Percentiles rank a stretch among this genome's conserved stretches.
These are phyloP conservation scores for Neria commutata DNA, from an alignment of 2,888 invertebrate species.

Conservation along the genomic window DNA sequence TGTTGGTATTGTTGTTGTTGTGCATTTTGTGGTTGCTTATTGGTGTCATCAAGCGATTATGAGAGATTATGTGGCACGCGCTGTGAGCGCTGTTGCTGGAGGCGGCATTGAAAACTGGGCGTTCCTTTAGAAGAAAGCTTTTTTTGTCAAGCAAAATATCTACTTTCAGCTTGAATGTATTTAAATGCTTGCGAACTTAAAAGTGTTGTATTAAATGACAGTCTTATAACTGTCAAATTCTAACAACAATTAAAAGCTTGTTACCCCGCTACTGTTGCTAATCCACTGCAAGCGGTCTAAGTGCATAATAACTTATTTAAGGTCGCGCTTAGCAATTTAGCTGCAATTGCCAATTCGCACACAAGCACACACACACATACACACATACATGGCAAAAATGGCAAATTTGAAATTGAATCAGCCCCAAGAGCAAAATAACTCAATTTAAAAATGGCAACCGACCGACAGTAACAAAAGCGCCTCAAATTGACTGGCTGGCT, in stretches of 20 bases:
- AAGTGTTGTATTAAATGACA: no score
- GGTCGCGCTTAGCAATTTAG: not conserved
- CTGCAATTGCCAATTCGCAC: not conserved
- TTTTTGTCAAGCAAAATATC: not conserved
- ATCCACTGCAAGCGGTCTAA: no score
- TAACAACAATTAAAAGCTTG: no score
- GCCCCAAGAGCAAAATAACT: slow-evolving; percentile 58
- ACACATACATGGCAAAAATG: not conserved
- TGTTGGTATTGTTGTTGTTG: slow-evolving; percentile 17
- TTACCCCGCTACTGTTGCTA: no score
- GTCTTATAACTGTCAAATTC: no score
- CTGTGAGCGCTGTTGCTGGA: no score
- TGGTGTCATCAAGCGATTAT: no score
- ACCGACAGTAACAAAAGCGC: slow-evolving; percentile 18
- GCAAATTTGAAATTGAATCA: no score
- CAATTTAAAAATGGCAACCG: slow-evolving; percentile 57
- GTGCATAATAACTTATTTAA: slow-evolving; percentile 1
- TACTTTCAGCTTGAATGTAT: not conserved
- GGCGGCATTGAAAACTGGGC: no score
- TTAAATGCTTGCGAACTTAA: not conserved
- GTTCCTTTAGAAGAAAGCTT: not conserved
- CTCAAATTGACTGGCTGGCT: not conserved
- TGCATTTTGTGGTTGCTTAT: slow-evolving; percentile 18
- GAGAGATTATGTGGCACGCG: no score
- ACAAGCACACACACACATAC: no score